Evolutionary conservation across 2,797 vertebrate species (phyloP).

Genomic region (Lacerta viridis): DNA sequence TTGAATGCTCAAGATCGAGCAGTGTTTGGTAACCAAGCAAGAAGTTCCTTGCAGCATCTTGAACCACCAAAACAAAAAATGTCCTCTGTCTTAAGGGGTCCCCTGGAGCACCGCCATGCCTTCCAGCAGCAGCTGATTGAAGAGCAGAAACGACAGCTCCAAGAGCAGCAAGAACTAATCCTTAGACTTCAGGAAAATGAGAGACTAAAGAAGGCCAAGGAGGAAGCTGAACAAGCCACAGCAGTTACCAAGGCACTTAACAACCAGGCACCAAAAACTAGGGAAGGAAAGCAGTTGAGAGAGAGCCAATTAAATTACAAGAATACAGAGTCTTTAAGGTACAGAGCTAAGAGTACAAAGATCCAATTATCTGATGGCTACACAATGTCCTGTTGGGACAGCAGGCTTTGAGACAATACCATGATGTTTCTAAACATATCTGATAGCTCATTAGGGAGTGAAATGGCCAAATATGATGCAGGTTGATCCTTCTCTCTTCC

Average conservation of each 20-base stretch:
- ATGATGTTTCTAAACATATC: neutral
- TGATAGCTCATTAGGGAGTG: neutral
- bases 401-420: neutral
- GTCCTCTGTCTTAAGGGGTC: slow-evolving; percentile 51
- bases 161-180: slow-evolving; percentile 90
- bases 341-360: neutral
- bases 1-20: slow-evolving; percentile 69
- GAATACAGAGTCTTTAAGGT: slow-evolving; percentile 59
- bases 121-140: slow-evolving; percentile 88
- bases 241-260: slow-evolving; percentile 52
- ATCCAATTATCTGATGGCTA: neutral
- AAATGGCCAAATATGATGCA: neutral
- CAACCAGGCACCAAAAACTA: slow-evolving; percentile 41
- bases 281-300: slow-evolving; percentile 27
- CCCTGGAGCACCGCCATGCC: slow-evolving; percentile 81
- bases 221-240: slow-evolving; percentile 69
- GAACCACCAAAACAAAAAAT: slow-evolving; percentile 46
- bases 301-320: slow-evolving; percentile 32
- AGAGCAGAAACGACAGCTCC: slow-evolving; percentile 87
- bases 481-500: neutral
- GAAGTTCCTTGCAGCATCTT: slow-evolving; percentile 40
- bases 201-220: slow-evolving; percentile 75
- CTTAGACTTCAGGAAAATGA: slow-evolving; percentile 83
- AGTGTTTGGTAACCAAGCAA: slow-evolving; percentile 22
- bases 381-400: slow-evolving; percentile 3